Base-by-base conservation (phyloP, 2,888 invertebrate species). In the Dilophus febrilis region DNA sequence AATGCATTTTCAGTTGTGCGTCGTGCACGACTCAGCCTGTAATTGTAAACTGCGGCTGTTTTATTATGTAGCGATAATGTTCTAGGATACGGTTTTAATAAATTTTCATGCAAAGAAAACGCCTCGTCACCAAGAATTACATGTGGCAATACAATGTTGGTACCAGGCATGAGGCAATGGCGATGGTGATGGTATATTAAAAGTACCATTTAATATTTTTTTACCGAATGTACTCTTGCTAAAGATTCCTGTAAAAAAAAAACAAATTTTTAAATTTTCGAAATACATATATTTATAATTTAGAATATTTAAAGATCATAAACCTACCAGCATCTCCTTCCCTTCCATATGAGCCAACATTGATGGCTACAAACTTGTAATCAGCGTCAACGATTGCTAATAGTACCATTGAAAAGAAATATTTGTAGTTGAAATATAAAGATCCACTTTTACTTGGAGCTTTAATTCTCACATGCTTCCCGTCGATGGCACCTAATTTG, bases 341-440 rank as follows among this genome's bases (percentile, higher is more conserved):
- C 13, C 35, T 22, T 4, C 35, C 35, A 22, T 22, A 35, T 5
- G 22, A 22, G 3, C 35, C 35, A n/a, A 35, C 26, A n/a, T 35
- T 26, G 13, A 35, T 2, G 8, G 35, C 35, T 22, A 35, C 18
- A n/a, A 42, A 42, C 17, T 30, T 38, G 34, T 49, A 51, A 30
- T 54, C 45, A 17, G 52, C 49, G 48, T 55, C 50, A 35, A 47
- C 52, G 16, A 51, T 35, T 13, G 52, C 53, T 45, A 54, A 42
- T 34, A 55, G 40, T 31, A 53, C 49, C 35, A 54, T 46, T 37
- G 42, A 35, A 37, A 28, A 28, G 30, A 32, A 42, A 27, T 40
- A 48, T 43, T 55, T 55, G 37, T 53, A 52, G 34, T 53, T 54
- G 40, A 45, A 50, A 40, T 45, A 54, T 4, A 37, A 8, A 28